A percentile compares a stretch with the other conserved stretches of the same genome.
phyloP scores from a whole-genome alignment of 2,888 invertebrate genomes.

The Yponomeuta sedellus region DNA sequence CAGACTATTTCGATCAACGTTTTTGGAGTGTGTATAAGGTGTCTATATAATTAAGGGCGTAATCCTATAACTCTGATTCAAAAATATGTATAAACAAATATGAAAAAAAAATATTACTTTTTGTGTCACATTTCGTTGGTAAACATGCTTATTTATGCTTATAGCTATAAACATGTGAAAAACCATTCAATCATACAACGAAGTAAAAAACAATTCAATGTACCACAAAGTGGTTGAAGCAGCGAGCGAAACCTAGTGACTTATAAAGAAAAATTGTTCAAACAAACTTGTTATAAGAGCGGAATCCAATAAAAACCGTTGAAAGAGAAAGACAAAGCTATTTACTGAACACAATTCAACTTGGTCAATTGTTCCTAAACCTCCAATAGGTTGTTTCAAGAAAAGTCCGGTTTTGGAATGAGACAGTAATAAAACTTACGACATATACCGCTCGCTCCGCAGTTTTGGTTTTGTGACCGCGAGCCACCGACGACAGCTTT shows the following conservation, averaged over 20 bases:
- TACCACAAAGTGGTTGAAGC: not conserved
- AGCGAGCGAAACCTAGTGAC: not conserved
- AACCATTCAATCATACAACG: too few relatives aligned
- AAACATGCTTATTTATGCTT: too few relatives aligned
- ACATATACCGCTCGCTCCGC: conserved; percentile 27
- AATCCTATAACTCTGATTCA: too few relatives aligned
- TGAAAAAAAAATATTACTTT: too few relatives aligned
- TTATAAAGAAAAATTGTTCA: conserved; percentile 38
- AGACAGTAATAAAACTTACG: conserved; percentile 60
- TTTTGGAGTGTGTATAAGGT: too few relatives aligned
- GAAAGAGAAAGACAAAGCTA: conserved; percentile 56
- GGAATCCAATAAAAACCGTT: conserved; percentile 55
- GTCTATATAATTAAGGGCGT: too few relatives aligned
- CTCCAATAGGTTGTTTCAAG: conserved; percentile 23
- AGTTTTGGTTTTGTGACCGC: not conserved
- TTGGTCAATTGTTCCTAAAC: conserved; percentile 33
- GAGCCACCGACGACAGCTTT: not conserved
- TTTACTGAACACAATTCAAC: conserved; percentile 60
- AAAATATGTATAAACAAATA: too few relatives aligned
- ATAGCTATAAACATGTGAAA: too few relatives aligned
- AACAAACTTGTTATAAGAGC: conserved; percentile 50
- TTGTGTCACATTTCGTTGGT: too few relatives aligned
- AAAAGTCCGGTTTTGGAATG: conserved; percentile 49
- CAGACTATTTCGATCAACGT: too few relatives aligned
- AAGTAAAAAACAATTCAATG: not conserved